These are phyloP conservation scores for Prostheceraeus crozeri DNA, from an alignment of 2,888 invertebrate species.

Conservation along the genomic window DNA sequence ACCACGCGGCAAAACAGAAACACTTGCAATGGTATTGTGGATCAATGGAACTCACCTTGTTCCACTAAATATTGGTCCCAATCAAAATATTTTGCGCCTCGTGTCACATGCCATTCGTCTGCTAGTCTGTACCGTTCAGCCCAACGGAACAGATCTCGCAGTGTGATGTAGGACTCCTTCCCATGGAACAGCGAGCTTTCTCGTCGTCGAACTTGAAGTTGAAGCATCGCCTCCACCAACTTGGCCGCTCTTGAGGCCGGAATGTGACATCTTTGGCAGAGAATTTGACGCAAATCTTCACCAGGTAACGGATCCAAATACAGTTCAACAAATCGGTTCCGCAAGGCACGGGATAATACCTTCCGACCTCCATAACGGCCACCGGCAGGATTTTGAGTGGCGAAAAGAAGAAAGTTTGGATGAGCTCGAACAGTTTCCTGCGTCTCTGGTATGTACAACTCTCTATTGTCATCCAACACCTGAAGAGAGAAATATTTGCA, in stretches of 20 bases:
- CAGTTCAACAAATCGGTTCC: constrained; percentile 91
- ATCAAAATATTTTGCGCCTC: constrained; percentile 65
- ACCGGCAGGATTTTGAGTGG: constrained; percentile 97
- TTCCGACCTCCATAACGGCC: constrained; percentile 85
- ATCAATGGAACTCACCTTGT: too few relatives aligned
- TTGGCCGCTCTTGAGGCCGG: constrained; percentile 78
- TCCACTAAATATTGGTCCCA: constrained; percentile 95
- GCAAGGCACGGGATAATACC: constrained; percentile 87
- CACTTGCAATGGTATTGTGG: constrained; percentile 52
- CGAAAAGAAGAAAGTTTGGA: constrained; percentile 88
- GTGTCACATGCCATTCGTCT: neutral
- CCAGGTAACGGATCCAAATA: constrained; percentile 91
- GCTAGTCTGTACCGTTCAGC: constrained; percentile 72
- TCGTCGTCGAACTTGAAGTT: constrained; percentile 73
- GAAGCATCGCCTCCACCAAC: constrained; percentile 81
- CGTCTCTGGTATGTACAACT: constrained; percentile 91
- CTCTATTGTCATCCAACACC: constrained; percentile 91
- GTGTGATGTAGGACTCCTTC: constrained; percentile 80
- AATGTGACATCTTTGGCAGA: constrained; percentile 77
- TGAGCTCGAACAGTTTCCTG: constrained; percentile 85
- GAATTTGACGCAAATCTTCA: constrained; percentile 74
- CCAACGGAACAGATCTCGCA: constrained; percentile 92
- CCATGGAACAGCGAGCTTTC: constrained; percentile 82
- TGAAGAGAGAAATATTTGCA: constrained; percentile 39
- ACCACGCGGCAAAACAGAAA: neutral